A percentile compares a stretch with the other conserved stretches of the same genome.
Conservation (phyloP, 2,888 invertebrate genomes). For the Thyatira batis region DNA sequence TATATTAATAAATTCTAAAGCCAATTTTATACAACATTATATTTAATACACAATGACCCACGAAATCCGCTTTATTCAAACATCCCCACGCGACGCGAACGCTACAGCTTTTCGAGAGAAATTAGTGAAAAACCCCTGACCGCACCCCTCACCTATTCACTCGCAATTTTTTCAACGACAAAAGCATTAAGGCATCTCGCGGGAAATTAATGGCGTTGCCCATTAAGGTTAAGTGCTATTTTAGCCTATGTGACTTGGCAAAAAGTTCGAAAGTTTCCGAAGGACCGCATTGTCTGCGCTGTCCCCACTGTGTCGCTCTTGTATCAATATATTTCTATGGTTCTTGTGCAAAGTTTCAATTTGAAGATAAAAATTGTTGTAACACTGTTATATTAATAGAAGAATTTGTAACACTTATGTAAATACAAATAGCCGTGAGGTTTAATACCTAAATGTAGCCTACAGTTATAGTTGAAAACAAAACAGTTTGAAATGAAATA, state of each 20-base stretch:
- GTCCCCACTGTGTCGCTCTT: constrained; percentile 27
- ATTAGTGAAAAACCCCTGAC: constrained; percentile 46
- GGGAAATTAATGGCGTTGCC: constrained; percentile 66
- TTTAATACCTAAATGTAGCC: too few species aligned
- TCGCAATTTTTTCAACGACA: constrained; percentile 58
- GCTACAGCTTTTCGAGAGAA: constrained; percentile 17
- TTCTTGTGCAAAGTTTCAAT: background rate
- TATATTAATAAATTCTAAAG: too few species aligned
- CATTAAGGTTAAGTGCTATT: constrained; percentile 75
- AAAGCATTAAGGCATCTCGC: constrained; percentile 65
- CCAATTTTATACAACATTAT: constrained; percentile 28
- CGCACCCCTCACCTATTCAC: constrained; percentile 51
- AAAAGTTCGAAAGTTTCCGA: constrained; percentile 56
- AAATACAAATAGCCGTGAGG: too few species aligned
- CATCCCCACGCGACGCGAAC: constrained; percentile 8
- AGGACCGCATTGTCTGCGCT: constrained; percentile 46
- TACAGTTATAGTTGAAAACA: background rate
- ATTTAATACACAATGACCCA: constrained; percentile 24
- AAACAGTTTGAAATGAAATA: background rate
- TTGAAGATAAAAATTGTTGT: too few species aligned
- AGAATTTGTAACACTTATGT: too few species aligned
- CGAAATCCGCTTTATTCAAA: constrained; percentile 36
- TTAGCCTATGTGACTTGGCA: constrained; percentile 70
- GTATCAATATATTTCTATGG: background rate
- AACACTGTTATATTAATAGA: too few species aligned